Evolutionary conservation across 2,888 invertebrate species (phyloP).

Genomic region (Heteropelma amictum): DNA sequence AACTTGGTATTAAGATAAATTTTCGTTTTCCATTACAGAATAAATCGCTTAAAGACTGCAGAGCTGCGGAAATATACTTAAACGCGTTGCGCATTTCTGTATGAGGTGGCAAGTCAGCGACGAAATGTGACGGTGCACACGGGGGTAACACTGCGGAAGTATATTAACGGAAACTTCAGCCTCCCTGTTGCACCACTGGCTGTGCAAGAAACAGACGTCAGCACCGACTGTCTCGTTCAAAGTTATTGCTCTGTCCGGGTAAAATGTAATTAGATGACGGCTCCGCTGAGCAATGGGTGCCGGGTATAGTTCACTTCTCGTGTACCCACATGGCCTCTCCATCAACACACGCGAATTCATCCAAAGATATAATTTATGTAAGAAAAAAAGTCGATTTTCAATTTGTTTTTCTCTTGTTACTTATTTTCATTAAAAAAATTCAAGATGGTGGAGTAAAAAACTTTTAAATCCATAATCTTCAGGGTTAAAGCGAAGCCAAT

Average conservation of each 20-base stretch:
- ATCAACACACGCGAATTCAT: background rate
- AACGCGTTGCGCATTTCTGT: background rate
- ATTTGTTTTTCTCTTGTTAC: background rate
- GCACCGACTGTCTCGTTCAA: conserved; percentile 48
- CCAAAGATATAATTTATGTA: background rate
- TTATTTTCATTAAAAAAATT: too few species aligned
- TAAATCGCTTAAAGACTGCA: background rate
- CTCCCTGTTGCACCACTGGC: conserved; percentile 24
- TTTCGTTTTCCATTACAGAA: background rate
- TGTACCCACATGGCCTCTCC: background rate
- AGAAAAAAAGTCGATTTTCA: background rate
- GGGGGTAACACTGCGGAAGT: conserved; percentile 27
- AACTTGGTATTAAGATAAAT: background rate
- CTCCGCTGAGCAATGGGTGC: conserved; percentile 35
- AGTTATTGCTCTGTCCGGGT: conserved; percentile 66
- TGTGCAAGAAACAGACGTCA: conserved; percentile 58
- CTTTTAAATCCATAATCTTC: too few species aligned
- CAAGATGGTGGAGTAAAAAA: too few species aligned
- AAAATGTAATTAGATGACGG: conserved; percentile 67
- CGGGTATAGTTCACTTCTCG: background rate
- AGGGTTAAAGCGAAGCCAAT: too few species aligned
- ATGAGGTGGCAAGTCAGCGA: conserved; percentile 25
- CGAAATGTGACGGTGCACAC: conserved; percentile 59
- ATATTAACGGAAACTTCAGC: too few species aligned
- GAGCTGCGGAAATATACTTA: background rate